Percentiles rank a stretch among this genome's conserved stretches.
These are phyloP conservation scores for Caenorhabditis sp. DNA, from an alignment of 2,888 invertebrate genomes.

Conservation along the genomic window DNA sequence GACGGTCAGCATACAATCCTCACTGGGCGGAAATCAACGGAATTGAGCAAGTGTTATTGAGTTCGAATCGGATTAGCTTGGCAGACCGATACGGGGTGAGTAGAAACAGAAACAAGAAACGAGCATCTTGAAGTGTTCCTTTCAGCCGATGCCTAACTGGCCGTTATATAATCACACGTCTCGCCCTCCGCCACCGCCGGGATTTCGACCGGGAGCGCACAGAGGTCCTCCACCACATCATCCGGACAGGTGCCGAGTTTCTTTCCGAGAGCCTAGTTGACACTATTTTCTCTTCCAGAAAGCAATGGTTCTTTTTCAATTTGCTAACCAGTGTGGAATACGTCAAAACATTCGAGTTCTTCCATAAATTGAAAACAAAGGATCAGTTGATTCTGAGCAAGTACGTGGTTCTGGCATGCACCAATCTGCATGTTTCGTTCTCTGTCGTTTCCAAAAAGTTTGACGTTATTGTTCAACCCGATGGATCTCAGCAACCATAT, in stretches of 20 bases:
- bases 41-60: neutral
- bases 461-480: slow-evolving; percentile 18
- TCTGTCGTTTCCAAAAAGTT: slow-evolving; percentile 11
- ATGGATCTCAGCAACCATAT: slow-evolving; percentile 25
- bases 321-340: slow-evolving; percentile 42
- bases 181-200: neutral
- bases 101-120: too few species aligned
- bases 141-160: slow-evolving; percentile 34
- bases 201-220: neutral
- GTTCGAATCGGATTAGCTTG: slow-evolving; percentile 11
- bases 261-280: neutral
- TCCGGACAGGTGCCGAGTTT: slow-evolving; percentile 3
- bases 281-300: slow-evolving; percentile 5
- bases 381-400: slow-evolving; percentile 22
- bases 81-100: slow-evolving; percentile 16
- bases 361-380: slow-evolving; percentile 9
- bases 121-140: too few species aligned
- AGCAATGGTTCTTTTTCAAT: slow-evolving; percentile 39
- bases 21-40: slow-evolving; percentile 11
- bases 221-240: neutral
- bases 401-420: slow-evolving; percentile 21
- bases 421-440: slow-evolving; percentile 25
- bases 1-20: slow-evolving; percentile 31
- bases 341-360: slow-evolving; percentile 43
- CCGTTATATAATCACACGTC: neutral